These are phyloP conservation scores for Trissolcus japonicus DNA, from an alignment of 2,888 invertebrate species.

Conservation along the genomic window DNA sequence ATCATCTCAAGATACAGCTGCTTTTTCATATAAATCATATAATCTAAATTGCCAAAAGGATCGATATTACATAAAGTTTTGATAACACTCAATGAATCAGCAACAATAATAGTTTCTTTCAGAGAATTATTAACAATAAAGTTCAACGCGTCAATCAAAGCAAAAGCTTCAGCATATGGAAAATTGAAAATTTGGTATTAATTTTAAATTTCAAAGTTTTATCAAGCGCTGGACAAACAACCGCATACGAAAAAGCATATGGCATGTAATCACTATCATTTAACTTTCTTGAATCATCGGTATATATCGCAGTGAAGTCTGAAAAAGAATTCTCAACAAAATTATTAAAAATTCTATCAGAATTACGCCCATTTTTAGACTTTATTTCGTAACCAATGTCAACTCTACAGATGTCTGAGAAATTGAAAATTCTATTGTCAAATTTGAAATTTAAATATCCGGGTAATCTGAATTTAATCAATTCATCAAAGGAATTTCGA, in stretches of 20 bases:
- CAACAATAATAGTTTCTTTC: background rate
- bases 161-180: slow-evolving; percentile 4
- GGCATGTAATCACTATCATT: background rate
- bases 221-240: background rate
- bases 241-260: background rate
- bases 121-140: background rate
- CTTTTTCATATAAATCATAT: background rate
- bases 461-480: background rate
- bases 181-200: background rate
- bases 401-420: background rate
- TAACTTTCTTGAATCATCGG: background rate
- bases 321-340: background rate
- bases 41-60: background rate
- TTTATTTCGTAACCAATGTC: background rate
- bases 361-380: too few relatives aligned
- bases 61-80: background rate
- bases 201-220: background rate
- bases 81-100: background rate
- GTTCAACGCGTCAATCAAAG: background rate
- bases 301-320: background rate
- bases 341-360: background rate
- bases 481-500: background rate
- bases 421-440: background rate
- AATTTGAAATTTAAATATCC: background rate
- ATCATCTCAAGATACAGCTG: background rate